Conservation (phyloP, 2,113 vertebrate genomes). For the Rutilus rutilus region DNA sequence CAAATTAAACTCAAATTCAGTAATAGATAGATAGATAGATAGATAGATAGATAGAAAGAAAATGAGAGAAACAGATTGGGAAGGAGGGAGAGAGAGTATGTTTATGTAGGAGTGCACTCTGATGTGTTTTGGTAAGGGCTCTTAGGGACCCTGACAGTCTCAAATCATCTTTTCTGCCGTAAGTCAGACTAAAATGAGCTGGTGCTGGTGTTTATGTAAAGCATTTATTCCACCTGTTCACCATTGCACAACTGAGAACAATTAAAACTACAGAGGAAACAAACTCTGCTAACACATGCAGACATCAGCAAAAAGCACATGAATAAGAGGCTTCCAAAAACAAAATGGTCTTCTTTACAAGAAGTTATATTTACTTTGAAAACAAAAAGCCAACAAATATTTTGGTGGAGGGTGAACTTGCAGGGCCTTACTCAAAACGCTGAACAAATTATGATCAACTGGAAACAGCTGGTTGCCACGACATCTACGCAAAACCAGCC, state of each 20-base stretch:
- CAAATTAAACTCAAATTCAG: neutral
- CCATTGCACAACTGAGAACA: constrained; percentile 76
- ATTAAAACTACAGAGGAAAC: constrained; percentile 65
- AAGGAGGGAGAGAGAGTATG: neutral
- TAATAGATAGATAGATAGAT: neutral
- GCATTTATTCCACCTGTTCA: constrained; percentile 71
- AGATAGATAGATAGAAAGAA: neutral
- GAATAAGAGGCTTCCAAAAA: constrained; percentile 70
- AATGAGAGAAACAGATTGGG: neutral
- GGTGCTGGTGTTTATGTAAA: constrained; percentile 62
- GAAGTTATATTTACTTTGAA: constrained; percentile 65
- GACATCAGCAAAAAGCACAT: constrained; percentile 70
- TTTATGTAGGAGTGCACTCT: neutral
- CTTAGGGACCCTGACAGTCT: neutral
- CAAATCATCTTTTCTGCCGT: constrained; percentile 58
- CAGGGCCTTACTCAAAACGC: constrained; percentile 72
- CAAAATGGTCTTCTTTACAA: constrained; percentile 71
- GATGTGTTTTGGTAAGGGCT: constrained; percentile 7
- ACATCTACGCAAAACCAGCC: constrained; percentile 56
- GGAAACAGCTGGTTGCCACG: constrained; percentile 78
- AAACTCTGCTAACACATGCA: constrained; percentile 53
- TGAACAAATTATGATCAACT: constrained; percentile 82
- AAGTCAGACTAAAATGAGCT: constrained; percentile 59
- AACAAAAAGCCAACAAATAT: constrained; percentile 69
- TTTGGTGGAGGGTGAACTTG: constrained; percentile 76